Conservation (phyloP, 1,140 invertebrate species). For the Drosophila insularis region DNA sequence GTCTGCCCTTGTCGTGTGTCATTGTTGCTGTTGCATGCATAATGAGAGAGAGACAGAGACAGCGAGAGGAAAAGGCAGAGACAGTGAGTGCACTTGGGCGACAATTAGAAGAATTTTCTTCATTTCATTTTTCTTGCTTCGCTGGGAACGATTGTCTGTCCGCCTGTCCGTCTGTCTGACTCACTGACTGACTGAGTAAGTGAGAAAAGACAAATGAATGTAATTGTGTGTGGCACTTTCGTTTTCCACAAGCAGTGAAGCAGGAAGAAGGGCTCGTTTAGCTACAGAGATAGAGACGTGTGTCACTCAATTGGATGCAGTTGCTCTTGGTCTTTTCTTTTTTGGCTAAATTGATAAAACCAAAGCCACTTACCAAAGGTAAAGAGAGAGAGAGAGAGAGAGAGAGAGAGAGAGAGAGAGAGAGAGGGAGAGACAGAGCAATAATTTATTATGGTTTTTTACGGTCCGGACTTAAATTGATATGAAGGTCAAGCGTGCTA, state of each 20-base stretch:
- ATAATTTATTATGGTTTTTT: slow-evolving; percentile 64
- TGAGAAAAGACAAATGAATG: slow-evolving; percentile 61
- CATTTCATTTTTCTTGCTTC: slow-evolving; percentile 32
- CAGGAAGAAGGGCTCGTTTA: not conserved
- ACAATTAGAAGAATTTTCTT: slow-evolving; percentile 72
- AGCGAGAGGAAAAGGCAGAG: slow-evolving; percentile 3
- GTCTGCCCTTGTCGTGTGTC: slow-evolving; percentile 67
- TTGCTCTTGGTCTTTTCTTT: not conserved
- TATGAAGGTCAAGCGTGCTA: slow-evolving; percentile 69
- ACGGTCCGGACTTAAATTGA: slow-evolving; percentile 62
- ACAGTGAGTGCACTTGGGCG: slow-evolving; percentile 56
- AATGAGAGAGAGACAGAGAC: slow-evolving; percentile 44
- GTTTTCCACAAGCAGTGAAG: slow-evolving; percentile 18
- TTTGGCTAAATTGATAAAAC: not conserved
- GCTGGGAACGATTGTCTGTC: slow-evolving; percentile 16
- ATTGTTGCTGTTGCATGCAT: slow-evolving; percentile 70
- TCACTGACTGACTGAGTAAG: slow-evolving; percentile 21
- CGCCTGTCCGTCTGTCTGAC: slow-evolving; percentile 10
- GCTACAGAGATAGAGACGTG: not conserved
- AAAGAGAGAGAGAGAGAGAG: not conserved
- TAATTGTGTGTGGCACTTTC: slow-evolving; percentile 70
- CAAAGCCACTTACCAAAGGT: not conserved
- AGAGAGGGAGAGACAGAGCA: not conserved
- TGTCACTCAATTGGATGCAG: not conserved
- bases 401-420: too few relatives aligned